Evolutionary conservation across 2,113 vertebrate genomes (phyloP), one percentile per base, ranked within the genome.

Genomic region (Etheostoma cragini): DNA sequence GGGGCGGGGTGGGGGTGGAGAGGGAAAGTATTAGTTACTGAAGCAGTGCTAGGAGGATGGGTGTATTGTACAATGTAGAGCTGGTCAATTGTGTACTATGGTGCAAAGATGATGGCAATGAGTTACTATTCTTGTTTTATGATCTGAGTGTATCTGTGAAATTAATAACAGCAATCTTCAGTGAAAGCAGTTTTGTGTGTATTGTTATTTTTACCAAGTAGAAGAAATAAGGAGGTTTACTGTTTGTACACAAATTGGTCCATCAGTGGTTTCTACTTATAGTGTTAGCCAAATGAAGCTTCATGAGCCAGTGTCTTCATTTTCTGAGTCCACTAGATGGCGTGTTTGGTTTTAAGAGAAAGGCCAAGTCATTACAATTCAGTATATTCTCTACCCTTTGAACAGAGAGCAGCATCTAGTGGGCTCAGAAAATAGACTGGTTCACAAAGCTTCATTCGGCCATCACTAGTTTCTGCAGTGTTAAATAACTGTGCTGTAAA

Each of bases 151-250:
- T 94, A 92, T 91, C 94, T 95, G 94, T 96, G 92, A 94, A 92
- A 93, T 94, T 93, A 96, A 94, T 95, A 94, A 95, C 93, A 94
- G 91, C 93, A 93, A 94, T 92, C 94, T 94, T 93, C 93, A 93
- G 92, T 92, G 89, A 85, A 90, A 75, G 50, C 56, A 79, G 62
- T 63, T 88, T 60, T 84, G 72, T 89, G 82, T 92, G 79, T 77
- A 5, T 88, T 88, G 77, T 83, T 49, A 57, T 47, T 63, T 76
- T 70, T 3, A 60, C 24, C 35, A 3, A 61, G 50, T 45, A 35
- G 42, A 57, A 46, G 33, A 38, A 33, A 52, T 60, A 53, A 64
- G n/a, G 24, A 79, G 14, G 47, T 63, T 58, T 52, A 54, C 12
- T 17, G 56, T 72, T 65, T 65, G 53, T 57, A 77, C 42, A 72